Evolutionary conservation across 2,113 vertebrate genomes (phyloP), one percentile per base, ranked within the genome.

Genomic region (Epinephelus moara): DNA sequence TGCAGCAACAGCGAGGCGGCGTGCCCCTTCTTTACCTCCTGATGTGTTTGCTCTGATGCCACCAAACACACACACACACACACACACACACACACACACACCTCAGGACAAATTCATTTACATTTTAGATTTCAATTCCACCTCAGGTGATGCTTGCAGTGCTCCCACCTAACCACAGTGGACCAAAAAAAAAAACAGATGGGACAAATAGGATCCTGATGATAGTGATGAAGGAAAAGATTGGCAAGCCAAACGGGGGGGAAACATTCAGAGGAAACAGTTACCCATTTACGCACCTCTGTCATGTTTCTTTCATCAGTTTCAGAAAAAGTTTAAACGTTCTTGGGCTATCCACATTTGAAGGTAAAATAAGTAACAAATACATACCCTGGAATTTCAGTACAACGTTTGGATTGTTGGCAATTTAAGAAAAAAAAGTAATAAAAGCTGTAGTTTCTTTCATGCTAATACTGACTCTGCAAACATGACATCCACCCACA

Each of bases 81-180:
- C 40, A 79, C 64, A 81, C 82, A 78, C 66, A 49, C 60, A 68
- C 45, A 66, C 49, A 71, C 67, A 62, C 59, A n/a, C 6, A 37
- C 23, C 18, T 72, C 14, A 45, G 25, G 33, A 57, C n/a, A 75
- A 64, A 78, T 12, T 1, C 85, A 92, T 93, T 88, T 85, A 75
- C 89, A 91, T 91, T 81, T 89, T 78, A 91, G 70, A 91, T 90
- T 81, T 81, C 47, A 14, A 13, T 70, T 82, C 69, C 55, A 62
- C 53, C 71, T 79, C 78, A 80, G 59, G 63, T 81, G 83, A 79
- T 6, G 45, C 73, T n/a, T 7, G 9, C 49, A 25, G 55, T 5
- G 37, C 23, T 53, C 60, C 6, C 37, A 62, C 10, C 12, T 9
- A 57, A 70, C 68, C 42, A 37, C 57, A 59, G 64, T 4, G 70